phyloP scores from a whole-genome alignment of 2,888 invertebrate genomes.

The Melieria picta region DNA sequence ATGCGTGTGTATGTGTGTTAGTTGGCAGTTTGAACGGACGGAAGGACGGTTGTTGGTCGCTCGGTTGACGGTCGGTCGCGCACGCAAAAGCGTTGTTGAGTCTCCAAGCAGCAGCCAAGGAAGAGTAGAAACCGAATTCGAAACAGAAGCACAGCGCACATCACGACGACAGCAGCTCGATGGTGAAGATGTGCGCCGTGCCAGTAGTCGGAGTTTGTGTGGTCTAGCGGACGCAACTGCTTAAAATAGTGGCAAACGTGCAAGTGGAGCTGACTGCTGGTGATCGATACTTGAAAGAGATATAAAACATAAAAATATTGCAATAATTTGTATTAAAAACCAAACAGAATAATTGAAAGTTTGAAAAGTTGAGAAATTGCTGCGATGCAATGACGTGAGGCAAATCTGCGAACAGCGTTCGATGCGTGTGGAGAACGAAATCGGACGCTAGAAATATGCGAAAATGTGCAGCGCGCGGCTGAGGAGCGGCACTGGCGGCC shows the following conservation, averaged over 20 bases:
- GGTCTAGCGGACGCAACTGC: slow-evolving; percentile 45
- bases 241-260: no score
- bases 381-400: slow-evolving; percentile 8
- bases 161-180: slow-evolving; percentile 19
- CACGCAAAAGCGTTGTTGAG: background rate
- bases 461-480: background rate
- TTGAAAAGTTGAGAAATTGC: background rate
- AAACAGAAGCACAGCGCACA: slow-evolving; percentile 24
- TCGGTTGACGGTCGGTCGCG: background rate
- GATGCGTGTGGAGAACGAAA: background rate
- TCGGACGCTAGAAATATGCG: slow-evolving; percentile 3
- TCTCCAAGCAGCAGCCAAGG: slow-evolving; percentile 24
- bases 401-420: no score
- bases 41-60: background rate
- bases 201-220: slow-evolving; percentile 50
- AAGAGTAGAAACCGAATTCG: background rate
- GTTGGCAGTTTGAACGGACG: slow-evolving; percentile 4
- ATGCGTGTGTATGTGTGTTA: background rate
- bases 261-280: background rate
- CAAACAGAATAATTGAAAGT: background rate
- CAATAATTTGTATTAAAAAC: background rate
- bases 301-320: slow-evolving; percentile 1
- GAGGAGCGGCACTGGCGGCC: no score
- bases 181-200: slow-evolving; percentile 20
- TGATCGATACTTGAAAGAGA: slow-evolving; percentile 13